Evolutionary conservation across 2,113 vertebrate genomes (phyloP), one percentile per base, ranked within the genome.

Genomic region (Oncorhynchus keta): DNA sequence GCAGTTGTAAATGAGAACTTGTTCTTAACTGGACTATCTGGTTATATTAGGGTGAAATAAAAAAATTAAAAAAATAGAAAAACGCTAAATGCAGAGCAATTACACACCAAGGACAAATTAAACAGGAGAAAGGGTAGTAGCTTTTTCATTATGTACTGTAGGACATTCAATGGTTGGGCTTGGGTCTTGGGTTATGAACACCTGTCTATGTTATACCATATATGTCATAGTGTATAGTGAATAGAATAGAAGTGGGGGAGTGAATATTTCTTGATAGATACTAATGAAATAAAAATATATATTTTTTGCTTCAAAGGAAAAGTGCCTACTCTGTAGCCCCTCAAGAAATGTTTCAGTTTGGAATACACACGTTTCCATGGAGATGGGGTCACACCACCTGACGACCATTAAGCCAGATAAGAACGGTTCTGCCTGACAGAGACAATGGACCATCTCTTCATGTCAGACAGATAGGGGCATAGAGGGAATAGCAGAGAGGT

Each of bases 51-150:
- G 32, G 32, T 0, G 30, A 32, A 32, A 4, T 4, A 30, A 1
- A 6, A 6, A 5, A 32, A 6, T 2, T 5, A 1, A 1, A 35
- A 32, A 1, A 32, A 32, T 6, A 32, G 5, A 32, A 32, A 32
- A 32, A 32, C 32, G 7, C 32, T 70, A 13, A 66, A 12, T 48
- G 62, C 16, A 30, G 24, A 51, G 18, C 18, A 62, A 62, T 62
- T 70, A 70, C 65, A 28, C 64, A 48, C 68, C 76, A 76, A 82
- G 72, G 72, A 79, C 48, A n/a, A 9, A 28, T 57, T 39, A 22
- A 61, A 69, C 51, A 70, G 13, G 14, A 12, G 45, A 20, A 30
- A 9, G 1, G 12, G 2, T 14, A 12, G 4, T 68, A 5, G 9
- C 24, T 77, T 55, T 57, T 14, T 61, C 59, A 22, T 2, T 20